A percentile compares a stretch with the other conserved stretches of the same genome.
phyloP scores from a whole-genome alignment of 2,113 vertebrate species.

The Myodes glareolus region DNA sequence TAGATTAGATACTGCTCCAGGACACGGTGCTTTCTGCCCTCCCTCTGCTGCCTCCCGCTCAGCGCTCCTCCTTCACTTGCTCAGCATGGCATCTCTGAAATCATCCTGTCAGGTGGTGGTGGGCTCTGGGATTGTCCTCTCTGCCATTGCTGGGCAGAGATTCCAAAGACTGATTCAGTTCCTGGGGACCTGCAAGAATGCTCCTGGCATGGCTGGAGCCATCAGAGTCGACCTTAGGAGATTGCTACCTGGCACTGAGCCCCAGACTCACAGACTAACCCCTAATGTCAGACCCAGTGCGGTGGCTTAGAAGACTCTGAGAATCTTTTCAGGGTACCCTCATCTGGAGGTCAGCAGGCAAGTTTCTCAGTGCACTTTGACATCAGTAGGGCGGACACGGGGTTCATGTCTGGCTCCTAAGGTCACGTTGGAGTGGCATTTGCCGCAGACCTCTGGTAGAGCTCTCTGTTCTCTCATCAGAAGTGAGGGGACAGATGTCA shows the following conservation, averaged over 20 bases:
- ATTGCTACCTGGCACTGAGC: background rate
- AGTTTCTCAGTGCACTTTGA: background rate
- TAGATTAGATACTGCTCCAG: background rate
- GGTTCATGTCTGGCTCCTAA: fast-evolving
- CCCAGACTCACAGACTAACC: background rate
- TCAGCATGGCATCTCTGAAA: background rate
- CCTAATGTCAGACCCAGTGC: background rate
- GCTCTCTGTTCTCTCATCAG: background rate
- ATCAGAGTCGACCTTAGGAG: background rate
- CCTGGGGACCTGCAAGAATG: background rate
- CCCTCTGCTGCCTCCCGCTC: fast-evolving
- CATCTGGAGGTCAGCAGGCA: background rate
- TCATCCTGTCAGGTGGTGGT: background rate
- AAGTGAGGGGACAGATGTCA: too few relatives aligned
- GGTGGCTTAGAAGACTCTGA: background rate
- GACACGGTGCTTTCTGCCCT: background rate
- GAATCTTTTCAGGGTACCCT: too few relatives aligned
- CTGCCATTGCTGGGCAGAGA: background rate
- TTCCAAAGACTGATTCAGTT: too few relatives aligned
- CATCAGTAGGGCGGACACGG: background rate
- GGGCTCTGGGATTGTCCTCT: background rate
- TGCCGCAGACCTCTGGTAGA: fast-evolving
- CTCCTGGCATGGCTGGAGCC: background rate
- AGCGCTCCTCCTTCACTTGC: too few relatives aligned
- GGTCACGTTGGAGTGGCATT: too few relatives aligned